Evolutionary conservation across 2,888 invertebrate genomes (phyloP).

Genomic region (Metallyticus violacea): DNA sequence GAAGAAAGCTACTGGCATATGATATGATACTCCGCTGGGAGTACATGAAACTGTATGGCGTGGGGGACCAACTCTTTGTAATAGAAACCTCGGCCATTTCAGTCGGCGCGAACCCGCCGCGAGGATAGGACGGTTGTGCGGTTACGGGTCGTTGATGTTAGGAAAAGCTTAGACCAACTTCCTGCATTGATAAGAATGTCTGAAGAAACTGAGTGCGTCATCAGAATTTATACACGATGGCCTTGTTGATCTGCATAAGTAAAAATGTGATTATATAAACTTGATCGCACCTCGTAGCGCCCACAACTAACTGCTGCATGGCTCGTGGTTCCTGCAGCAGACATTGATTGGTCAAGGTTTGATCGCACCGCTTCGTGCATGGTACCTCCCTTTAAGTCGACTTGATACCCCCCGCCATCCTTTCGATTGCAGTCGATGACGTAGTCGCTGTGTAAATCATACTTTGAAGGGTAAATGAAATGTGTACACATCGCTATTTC

Average conservation of each 20-base stretch:
- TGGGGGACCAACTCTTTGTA: background rate
- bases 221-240: too few species aligned
- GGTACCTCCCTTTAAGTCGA: slow-evolving; percentile 1
- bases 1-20: background rate
- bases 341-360: background rate
- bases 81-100: slow-evolving; percentile 7
- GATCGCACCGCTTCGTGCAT: background rate
- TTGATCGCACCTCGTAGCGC: background rate
- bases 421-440: too few species aligned
- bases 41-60: background rate
- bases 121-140: background rate
- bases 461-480: too few species aligned
- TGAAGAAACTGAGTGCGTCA: too few species aligned
- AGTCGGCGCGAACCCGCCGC: background rate
- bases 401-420: too few species aligned
- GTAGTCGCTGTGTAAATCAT: background rate
- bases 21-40: background rate
- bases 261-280: too few species aligned
- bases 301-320: too few species aligned
- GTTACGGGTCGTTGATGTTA: too few species aligned
- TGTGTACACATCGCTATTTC: too few species aligned
- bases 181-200: too few species aligned
- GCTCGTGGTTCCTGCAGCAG: background rate
- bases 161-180: too few species aligned
- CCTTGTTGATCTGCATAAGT: background rate